phyloP scores from a whole-genome alignment of 2,888 invertebrate species.

The Hypsopygia costalis region DNA sequence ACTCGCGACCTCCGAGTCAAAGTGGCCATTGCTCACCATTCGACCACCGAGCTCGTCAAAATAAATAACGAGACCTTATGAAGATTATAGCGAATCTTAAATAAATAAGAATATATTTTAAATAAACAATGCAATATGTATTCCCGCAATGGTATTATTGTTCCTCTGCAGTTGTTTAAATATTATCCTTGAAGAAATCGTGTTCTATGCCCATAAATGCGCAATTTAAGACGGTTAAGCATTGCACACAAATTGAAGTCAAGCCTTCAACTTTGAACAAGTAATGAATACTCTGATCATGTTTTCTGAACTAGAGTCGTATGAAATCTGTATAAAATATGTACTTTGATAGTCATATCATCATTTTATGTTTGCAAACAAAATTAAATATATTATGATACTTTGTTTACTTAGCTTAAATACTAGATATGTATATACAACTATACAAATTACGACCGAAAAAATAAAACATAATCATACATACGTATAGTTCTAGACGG shows the following conservation, averaged over 20 bases:
- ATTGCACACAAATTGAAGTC: constrained; percentile 40
- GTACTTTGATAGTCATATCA: background rate
- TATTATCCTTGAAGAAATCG: constrained; percentile 62
- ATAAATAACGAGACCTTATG: too few relatives aligned
- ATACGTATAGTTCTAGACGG: too few relatives aligned
- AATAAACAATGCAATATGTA: background rate
- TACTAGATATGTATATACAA: too few relatives aligned
- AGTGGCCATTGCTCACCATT: too few relatives aligned
- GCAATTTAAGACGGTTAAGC: constrained; percentile 52
- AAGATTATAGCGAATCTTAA: too few relatives aligned
- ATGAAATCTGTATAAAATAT: constrained; percentile 7
- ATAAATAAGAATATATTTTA: background rate
- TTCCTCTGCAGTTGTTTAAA: constrained; percentile 26
- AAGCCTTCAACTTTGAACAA: constrained; percentile 30
- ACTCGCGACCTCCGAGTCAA: too few relatives aligned
- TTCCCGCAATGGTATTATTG: constrained; percentile 14
- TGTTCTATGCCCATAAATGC: constrained; percentile 51
- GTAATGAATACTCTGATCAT: constrained; percentile 20
- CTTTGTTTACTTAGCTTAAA: too few relatives aligned
- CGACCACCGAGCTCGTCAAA: too few relatives aligned
- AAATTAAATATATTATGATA: too few relatives aligned
- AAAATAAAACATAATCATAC: too few relatives aligned
- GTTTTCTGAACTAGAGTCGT: constrained; percentile 14
- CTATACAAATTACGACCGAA: too few relatives aligned
- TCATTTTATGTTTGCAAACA: background rate